phyloP scores from a whole-genome alignment of 2,113 vertebrate species.

The Melanostigma gelatinosum region DNA sequence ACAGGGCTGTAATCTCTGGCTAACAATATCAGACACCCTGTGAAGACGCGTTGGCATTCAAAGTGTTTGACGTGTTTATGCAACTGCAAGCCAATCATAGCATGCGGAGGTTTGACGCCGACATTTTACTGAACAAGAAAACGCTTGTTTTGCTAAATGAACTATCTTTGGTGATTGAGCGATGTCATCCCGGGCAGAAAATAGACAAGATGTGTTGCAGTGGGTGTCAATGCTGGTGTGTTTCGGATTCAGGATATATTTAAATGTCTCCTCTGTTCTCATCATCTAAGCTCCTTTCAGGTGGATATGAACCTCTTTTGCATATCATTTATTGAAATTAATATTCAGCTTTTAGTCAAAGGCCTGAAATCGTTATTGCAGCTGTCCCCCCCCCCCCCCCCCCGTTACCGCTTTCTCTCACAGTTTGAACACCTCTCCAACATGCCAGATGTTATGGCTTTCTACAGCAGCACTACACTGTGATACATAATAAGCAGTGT shows the following conservation, averaged over 20 bases:
- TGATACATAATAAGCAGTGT: constrained; percentile 74
- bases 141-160: constrained; percentile 38
- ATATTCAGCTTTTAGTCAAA: constrained; percentile 55
- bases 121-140: constrained; percentile 45
- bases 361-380: constrained; percentile 46
- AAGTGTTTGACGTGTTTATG: constrained; percentile 72
- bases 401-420: constrained; percentile 23
- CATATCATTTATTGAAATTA: constrained; percentile 38
- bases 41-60: constrained; percentile 71
- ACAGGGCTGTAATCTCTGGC: constrained; percentile 77
- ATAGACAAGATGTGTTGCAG: not conserved
- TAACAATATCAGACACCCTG: constrained; percentile 77
- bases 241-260: constrained; percentile 26
- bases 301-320: constrained; percentile 18
- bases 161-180: constrained; percentile 38
- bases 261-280: constrained; percentile 33
- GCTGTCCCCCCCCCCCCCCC: constrained; percentile 6
- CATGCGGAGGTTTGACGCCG: constrained; percentile 33
- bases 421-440: constrained; percentile 68
- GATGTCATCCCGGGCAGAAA: not conserved
- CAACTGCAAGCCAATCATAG: constrained; percentile 51
- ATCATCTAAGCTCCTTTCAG: constrained; percentile 47
- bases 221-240: not conserved
- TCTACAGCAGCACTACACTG: constrained; percentile 53
- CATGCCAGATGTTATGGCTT: constrained; percentile 70